Evolutionary conservation across 1,140 invertebrate species (phyloP).

Genomic region (Vollenhovia emeryi): DNA sequence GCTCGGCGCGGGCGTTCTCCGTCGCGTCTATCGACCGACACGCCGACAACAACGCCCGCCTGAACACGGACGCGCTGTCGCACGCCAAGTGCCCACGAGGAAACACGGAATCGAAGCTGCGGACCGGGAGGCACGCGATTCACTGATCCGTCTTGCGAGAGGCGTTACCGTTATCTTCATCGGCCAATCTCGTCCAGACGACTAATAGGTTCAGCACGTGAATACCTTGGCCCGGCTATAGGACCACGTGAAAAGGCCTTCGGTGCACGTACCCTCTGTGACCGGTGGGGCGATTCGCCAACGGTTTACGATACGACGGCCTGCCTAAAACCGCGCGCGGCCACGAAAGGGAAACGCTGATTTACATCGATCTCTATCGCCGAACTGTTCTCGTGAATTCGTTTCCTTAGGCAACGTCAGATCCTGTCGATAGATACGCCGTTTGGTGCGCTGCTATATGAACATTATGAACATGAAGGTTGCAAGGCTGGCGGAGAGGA

Average conservation of each 20-base stretch:
- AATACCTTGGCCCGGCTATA: slow-evolving; percentile 72
- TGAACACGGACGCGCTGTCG: slow-evolving; percentile 26
- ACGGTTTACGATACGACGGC: neutral
- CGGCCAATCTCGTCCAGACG: slow-evolving; percentile 70
- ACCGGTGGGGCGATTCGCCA: slow-evolving; percentile 3
- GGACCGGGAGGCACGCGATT: slow-evolving; percentile 76
- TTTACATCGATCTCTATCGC: neutral
- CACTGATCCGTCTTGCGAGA: slow-evolving; percentile 82
- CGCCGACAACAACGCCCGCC: slow-evolving; percentile 14
- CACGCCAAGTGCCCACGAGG: slow-evolving; percentile 49
- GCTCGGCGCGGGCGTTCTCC: slow-evolving; percentile 7
- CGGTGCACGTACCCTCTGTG: slow-evolving; percentile 44
- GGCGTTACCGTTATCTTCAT: slow-evolving; percentile 80
- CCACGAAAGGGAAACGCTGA: neutral
- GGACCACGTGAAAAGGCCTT: slow-evolving; percentile 73
- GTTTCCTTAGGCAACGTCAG: neutral
- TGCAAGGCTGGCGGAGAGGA: neutral
- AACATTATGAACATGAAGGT: slow-evolving; percentile 21
- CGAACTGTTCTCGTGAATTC: neutral
- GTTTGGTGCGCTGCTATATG: neutral
- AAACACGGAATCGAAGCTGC: slow-evolving; percentile 66
- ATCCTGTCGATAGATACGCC: neutral
- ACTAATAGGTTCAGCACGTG: slow-evolving; percentile 79
- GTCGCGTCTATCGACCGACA: slow-evolving; percentile 64
- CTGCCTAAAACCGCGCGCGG: neutral